Evolutionary conservation across 2,113 vertebrate species (phyloP).

Genomic region (Alosa alosa): DNA sequence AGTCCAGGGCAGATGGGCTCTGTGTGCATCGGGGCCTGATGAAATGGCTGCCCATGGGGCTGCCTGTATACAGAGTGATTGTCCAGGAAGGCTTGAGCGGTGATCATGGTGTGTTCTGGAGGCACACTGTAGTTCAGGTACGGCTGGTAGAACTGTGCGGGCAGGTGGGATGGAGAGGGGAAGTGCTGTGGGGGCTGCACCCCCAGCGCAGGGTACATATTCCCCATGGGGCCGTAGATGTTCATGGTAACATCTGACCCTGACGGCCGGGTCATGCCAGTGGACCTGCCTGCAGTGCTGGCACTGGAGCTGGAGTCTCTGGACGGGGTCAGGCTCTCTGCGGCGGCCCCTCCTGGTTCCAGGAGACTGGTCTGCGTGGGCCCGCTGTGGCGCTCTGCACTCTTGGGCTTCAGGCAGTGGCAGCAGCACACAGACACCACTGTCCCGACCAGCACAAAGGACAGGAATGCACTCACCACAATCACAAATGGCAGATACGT

Average conservation of each 20-base stretch:
- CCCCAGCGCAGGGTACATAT: slow-evolving; percentile 37
- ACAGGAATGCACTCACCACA: slow-evolving; percentile 57
- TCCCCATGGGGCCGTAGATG: slow-evolving; percentile 45
- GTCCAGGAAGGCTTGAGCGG: slow-evolving; percentile 51
- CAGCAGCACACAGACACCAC: slow-evolving; percentile 66
- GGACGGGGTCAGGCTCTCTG: slow-evolving; percentile 55
- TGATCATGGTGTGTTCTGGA: slow-evolving; percentile 33
- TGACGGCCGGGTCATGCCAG: slow-evolving; percentile 34
- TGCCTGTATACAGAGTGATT: slow-evolving; percentile 44
- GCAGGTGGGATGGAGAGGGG: slow-evolving; percentile 30
- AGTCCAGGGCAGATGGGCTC: slow-evolving; percentile 45
- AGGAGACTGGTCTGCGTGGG: slow-evolving; percentile 59
- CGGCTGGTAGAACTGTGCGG: slow-evolving; percentile 45
- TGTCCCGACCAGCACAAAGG: slow-evolving; percentile 55
- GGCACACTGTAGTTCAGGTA: slow-evolving; percentile 46
- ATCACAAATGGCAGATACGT: slow-evolving; percentile 68
- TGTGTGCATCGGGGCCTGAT: slow-evolving; percentile 46
- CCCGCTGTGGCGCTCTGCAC: slow-evolving; percentile 40
- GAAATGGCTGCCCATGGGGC: slow-evolving; percentile 31
- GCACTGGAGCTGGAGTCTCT: slow-evolving; percentile 55
- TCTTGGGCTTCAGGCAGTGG: slow-evolving; percentile 57
- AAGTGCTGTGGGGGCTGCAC: slow-evolving; percentile 44
- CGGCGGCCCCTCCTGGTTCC: slow-evolving; percentile 50
- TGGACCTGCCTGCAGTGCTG: slow-evolving; percentile 45
- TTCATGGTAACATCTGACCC: slow-evolving; percentile 42